These are phyloP conservation scores for Grantiella picta DNA, from an alignment of 2,113 vertebrate genomes.

Conservation along the genomic window DNA sequence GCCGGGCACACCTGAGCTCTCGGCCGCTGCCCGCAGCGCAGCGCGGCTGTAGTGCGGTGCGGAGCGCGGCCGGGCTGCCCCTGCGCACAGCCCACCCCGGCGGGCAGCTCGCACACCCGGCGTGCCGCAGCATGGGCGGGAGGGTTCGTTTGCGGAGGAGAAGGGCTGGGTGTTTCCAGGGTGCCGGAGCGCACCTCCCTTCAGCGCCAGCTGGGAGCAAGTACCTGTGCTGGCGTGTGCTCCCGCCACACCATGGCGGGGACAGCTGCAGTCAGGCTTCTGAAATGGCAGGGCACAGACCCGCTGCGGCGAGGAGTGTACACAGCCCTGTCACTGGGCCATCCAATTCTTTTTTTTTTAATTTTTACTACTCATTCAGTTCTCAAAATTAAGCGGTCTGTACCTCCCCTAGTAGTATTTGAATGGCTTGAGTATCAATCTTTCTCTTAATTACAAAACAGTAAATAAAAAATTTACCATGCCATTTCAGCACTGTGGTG, in stretches of 20 bases:
- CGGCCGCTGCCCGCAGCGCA: not conserved
- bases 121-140: not conserved
- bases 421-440: not conserved
- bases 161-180: not conserved
- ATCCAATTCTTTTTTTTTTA: not conserved
- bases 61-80: not conserved
- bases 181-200: not conserved
- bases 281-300: not conserved
- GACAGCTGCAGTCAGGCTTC: not conserved
- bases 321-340: not conserved
- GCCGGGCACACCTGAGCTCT: not conserved
- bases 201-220: not conserved
- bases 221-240: not conserved
- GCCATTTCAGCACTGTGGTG: not conserved
- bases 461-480: not conserved
- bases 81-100: not conserved
- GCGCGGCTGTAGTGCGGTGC: not conserved
- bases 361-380: not conserved
- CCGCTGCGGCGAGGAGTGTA: not conserved
- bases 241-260: not conserved
- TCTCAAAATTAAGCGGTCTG: rapidly evolving
- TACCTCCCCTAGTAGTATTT: not conserved
- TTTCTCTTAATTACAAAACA: not conserved
- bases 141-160: not conserved
- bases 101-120: not conserved